Conservation (phyloP, 2,797 vertebrate genomes). For the Sardinella longiceps region DNA sequence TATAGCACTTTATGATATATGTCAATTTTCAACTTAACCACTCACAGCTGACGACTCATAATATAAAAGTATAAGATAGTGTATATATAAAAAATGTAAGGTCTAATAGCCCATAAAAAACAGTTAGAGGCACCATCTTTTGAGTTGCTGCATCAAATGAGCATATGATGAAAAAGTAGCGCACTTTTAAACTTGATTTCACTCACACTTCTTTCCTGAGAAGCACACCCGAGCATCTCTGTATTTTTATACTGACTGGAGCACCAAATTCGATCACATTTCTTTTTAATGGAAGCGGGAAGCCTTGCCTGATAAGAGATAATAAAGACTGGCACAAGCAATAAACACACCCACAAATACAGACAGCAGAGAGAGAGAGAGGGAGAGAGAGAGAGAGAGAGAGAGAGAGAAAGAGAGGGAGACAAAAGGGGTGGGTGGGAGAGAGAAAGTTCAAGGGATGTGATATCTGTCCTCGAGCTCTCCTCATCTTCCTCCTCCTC, state of each 20-base stretch:
- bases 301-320: slow-evolving; percentile 4
- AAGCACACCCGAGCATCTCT: not conserved
- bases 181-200: not conserved
- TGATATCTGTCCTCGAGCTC: not conserved
- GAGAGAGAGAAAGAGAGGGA: not conserved
- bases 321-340: not conserved
- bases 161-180: not conserved
- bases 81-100: not conserved
- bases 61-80: not conserved
- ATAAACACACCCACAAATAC: not conserved
- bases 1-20: not conserved
- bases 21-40: not conserved
- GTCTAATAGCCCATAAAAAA: not conserved
- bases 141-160: not conserved
- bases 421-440: not conserved
- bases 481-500: slow-evolving; percentile 23
- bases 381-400: not conserved
- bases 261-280: not conserved
- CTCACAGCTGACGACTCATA: not conserved
- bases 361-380: not conserved
- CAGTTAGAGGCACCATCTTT: not conserved
- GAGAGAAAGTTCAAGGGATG: not conserved
- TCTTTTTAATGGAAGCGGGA: not conserved
- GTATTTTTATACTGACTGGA: slow-evolving; percentile 2
- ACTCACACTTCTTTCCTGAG: not conserved